A percentile compares a stretch with the other conserved stretches of the same genome.
Evolutionary conservation across 2,113 vertebrate genomes (phyloP).

Genomic region (human (Homo sapiens)): DNA sequence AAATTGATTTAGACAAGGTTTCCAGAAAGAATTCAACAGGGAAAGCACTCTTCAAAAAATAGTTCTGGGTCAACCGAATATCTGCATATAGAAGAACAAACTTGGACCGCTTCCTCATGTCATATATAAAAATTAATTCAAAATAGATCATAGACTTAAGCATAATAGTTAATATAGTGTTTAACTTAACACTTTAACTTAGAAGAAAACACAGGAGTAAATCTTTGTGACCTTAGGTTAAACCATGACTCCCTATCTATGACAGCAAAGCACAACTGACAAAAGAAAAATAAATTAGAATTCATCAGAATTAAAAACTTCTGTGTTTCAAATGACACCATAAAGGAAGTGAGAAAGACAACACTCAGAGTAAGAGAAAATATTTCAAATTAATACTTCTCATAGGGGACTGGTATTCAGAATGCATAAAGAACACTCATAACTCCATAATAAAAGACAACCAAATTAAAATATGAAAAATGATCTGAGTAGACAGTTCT

Average conservation of each 20-base stretch:
- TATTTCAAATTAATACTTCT: background rate
- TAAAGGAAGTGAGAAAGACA: background rate
- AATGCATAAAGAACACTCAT: background rate
- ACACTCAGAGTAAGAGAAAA: background rate
- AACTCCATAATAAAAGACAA: background rate
- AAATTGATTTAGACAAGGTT: background rate
- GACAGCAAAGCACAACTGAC: background rate
- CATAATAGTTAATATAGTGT: background rate
- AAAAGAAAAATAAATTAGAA: background rate
- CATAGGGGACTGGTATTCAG: background rate
- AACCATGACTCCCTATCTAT: background rate
- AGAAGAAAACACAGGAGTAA: background rate
- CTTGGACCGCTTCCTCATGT: background rate
- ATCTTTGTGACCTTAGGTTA: background rate
- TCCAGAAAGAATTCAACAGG: background rate
- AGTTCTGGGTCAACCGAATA: background rate
- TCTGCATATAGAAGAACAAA: background rate
- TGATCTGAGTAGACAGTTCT: background rate
- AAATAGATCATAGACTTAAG: background rate
- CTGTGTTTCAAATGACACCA: background rate
- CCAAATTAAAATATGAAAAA: background rate
- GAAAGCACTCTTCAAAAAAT: background rate
- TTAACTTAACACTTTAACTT: background rate
- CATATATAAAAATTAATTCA: background rate
- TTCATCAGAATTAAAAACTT: background rate